phyloP scores from a whole-genome alignment of 1,140 invertebrate genomes.

The Drosophila equinoxialis region DNA sequence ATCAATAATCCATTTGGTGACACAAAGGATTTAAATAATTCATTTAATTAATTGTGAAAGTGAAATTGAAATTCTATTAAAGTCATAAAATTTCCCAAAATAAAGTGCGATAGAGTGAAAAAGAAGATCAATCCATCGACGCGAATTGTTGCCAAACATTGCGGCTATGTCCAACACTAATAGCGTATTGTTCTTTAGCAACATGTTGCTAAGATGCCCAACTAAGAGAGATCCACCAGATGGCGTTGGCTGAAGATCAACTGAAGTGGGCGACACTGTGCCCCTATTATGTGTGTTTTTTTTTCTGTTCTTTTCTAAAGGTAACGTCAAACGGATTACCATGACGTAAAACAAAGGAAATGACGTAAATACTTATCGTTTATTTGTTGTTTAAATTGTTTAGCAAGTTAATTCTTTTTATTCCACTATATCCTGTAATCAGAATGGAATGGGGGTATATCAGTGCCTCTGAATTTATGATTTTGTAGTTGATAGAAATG shows the following conservation, averaged over 20 bases:
- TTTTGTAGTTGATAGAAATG: too few species aligned
- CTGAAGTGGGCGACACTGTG: slow-evolving; percentile 29
- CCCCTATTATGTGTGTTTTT: not conserved
- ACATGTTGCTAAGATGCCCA: slow-evolving; percentile 54
- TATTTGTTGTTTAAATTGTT: too few species aligned
- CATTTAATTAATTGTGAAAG: slow-evolving; percentile 30
- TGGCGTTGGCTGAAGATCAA: slow-evolving; percentile 36
- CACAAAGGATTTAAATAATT: not conserved
- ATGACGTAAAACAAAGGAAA: too few species aligned
- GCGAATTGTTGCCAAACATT: slow-evolving; percentile 4
- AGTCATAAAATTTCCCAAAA: slow-evolving; percentile 75
- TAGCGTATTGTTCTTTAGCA: slow-evolving; percentile 31
- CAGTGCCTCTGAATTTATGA: not conserved
- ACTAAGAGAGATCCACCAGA: slow-evolving; percentile 14
- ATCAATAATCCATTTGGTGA: slow-evolving; percentile 2
- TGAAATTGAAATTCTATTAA: slow-evolving; percentile 54
- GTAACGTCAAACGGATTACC: too few species aligned
- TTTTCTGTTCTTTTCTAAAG: too few species aligned
- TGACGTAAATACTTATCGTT: not conserved
- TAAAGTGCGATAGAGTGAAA: slow-evolving; percentile 44
- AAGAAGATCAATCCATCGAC: slow-evolving; percentile 24
- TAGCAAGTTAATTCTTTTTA: too few species aligned
- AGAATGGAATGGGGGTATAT: not conserved
- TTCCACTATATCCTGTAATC: too few species aligned
- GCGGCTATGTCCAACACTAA: not conserved